phyloP scores from a whole-genome alignment of 2,113 vertebrate species.

The Cygnus atratus region DNA sequence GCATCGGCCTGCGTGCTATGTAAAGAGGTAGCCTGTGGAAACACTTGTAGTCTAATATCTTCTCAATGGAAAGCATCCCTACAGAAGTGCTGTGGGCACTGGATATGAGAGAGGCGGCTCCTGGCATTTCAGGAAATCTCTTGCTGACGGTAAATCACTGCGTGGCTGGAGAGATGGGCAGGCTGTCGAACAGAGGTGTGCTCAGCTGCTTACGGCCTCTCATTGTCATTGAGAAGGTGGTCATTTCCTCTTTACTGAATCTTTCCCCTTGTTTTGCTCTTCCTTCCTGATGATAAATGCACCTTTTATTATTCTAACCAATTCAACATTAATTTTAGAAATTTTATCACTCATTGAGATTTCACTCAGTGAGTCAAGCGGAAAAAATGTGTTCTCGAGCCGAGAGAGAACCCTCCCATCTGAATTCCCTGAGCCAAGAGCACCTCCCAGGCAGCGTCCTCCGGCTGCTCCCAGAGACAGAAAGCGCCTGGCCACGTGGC shows the following conservation, averaged over 20 bases:
- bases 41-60: not conserved
- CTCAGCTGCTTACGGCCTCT: not conserved
- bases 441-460: constrained; percentile 59
- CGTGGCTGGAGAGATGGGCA: not conserved
- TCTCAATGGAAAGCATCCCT: not conserved
- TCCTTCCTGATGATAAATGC: constrained; percentile 44
- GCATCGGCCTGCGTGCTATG: not conserved
- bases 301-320: constrained; percentile 37
- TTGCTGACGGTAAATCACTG: not conserved
- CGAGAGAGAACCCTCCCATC: constrained; percentile 27
- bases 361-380: constrained; percentile 33
- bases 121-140: not conserved
- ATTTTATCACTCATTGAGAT: constrained; percentile 51
- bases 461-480: constrained; percentile 38
- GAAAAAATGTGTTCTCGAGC: constrained; percentile 56
- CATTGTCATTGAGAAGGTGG: constrained; percentile 21
- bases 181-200: not conserved
- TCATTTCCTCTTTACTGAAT: constrained; percentile 4
- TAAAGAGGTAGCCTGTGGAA: not conserved
- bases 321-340: constrained; percentile 49
- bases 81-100: not conserved
- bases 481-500: not conserved
- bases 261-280: constrained; percentile 30
- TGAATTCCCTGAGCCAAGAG: not conserved
- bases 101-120: not conserved